Evolutionary conservation across 1,140 invertebrate genomes (phyloP).

Genomic region (Nomia melanderi): DNA sequence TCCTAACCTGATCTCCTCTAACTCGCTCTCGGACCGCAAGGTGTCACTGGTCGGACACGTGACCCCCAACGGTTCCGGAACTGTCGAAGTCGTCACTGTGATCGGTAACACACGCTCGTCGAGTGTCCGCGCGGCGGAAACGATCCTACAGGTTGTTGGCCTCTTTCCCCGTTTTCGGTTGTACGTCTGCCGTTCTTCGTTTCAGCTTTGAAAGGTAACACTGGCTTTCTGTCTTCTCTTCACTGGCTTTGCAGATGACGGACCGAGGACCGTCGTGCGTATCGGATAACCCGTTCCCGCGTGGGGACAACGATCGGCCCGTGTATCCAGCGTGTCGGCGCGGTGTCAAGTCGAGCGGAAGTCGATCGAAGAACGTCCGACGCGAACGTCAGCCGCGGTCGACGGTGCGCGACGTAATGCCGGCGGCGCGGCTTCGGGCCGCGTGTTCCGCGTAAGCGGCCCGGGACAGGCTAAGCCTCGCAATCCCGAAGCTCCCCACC

Average conservation of each 20-base stretch:
- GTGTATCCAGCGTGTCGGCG: not conserved
- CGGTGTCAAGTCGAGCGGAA: not conserved
- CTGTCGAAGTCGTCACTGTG: not conserved
- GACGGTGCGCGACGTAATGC: slow-evolving; percentile 80
- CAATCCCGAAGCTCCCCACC: slow-evolving; percentile 55
- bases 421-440: slow-evolving; percentile 66
- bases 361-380: slow-evolving; percentile 4
- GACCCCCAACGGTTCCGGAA: slow-evolving; percentile 7
- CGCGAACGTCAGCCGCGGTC: slow-evolving; percentile 76
- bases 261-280: too few relatives aligned
- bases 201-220: too few relatives aligned
- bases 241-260: too few relatives aligned
- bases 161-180: too few relatives aligned
- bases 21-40: not conserved
- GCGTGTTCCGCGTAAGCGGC: slow-evolving; percentile 73
- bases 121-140: not conserved
- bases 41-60: slow-evolving; percentile 17
- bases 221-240: slow-evolving; percentile 16
- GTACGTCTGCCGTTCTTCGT: too few relatives aligned
- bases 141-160: slow-evolving; percentile 57
- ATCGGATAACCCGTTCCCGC: not conserved
- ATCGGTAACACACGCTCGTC: slow-evolving; percentile 4
- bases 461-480: slow-evolving; percentile 66
- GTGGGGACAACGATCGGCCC: slow-evolving; percentile 3
- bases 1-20: not conserved